Conservation (phyloP, 2,888 invertebrate genomes). For the Acleris cristana region DNA sequence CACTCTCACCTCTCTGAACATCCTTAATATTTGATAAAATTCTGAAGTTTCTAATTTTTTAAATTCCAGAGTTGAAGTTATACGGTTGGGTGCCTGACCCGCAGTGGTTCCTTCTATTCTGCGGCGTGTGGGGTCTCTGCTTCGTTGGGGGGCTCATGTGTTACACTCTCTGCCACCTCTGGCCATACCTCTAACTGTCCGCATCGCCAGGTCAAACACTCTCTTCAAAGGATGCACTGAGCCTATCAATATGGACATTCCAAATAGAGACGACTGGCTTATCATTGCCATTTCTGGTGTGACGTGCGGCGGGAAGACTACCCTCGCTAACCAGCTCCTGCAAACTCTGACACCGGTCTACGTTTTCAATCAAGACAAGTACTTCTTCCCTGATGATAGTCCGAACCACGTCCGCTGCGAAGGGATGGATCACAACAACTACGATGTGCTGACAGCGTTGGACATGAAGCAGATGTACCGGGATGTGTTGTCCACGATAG, state of each 20-base stretch:
- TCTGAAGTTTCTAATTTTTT: too few species aligned
- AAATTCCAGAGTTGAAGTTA: conserved; percentile 75
- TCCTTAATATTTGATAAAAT: too few species aligned
- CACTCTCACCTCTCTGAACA: too few species aligned
- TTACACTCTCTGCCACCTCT: conserved; percentile 84
- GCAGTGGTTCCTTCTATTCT: conserved; percentile 83
- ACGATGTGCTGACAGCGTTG: conserved; percentile 88
- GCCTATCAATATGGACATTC: conserved; percentile 12
- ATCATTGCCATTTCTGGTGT: conserved; percentile 89
- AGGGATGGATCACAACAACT: conserved; percentile 89
- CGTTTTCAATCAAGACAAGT: conserved; percentile 89
- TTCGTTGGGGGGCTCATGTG: conserved; percentile 87
- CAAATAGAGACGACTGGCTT: conserved; percentile 56
- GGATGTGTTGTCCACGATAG: conserved; percentile 80
- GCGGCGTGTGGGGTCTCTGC: conserved; percentile 84
- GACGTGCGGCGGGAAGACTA: conserved; percentile 93
- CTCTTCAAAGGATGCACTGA: conserved; percentile 1
- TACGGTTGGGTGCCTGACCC: conserved; percentile 81
- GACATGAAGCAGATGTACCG: conserved; percentile 88
- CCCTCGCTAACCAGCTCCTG: conserved; percentile 84
- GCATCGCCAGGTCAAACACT: not conserved
- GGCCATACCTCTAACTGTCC: conserved; percentile 41
- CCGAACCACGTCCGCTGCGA: conserved; percentile 85
- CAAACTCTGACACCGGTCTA: conserved; percentile 71
- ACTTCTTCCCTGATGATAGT: conserved; percentile 87